Conservation (phyloP, 2,888 invertebrate species). For the Drosophila eohydei region DNA sequence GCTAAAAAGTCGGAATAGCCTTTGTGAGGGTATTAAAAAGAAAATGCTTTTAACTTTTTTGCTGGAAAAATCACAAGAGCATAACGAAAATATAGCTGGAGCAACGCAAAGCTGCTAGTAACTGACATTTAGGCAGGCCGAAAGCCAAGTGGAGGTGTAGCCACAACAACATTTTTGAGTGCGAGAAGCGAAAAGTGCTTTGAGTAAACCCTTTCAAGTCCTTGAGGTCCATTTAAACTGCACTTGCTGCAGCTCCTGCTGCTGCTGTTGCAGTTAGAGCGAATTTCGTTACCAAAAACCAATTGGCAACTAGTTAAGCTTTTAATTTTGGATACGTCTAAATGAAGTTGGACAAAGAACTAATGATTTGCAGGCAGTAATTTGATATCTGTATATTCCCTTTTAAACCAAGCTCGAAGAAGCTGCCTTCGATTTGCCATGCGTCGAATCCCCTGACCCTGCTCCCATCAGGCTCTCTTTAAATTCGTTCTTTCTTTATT, state of each 20-base stretch:
- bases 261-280: background rate
- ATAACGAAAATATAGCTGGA: constrained; percentile 36
- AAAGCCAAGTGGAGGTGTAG: constrained; percentile 46
- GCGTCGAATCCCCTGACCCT: constrained; percentile 4
- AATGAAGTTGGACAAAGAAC: background rate
- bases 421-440: background rate
- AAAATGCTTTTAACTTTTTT: constrained; percentile 47
- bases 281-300: background rate
- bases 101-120: constrained; percentile 24
- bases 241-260: background rate
- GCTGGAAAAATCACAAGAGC: constrained; percentile 30
- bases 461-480: constrained; percentile 2
- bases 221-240: constrained; percentile 43
- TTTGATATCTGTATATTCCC: background rate
- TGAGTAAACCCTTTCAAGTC: constrained; percentile 24
- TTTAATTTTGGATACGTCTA: background rate
- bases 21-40: background rate
- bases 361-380: constrained; percentile 4
- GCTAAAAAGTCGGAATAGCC: background rate
- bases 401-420: background rate
- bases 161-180: constrained; percentile 39
- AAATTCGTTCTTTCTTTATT: background rate
- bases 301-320: background rate
- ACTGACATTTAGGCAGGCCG: constrained; percentile 57
- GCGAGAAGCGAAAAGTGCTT: constrained; percentile 35